Base-by-base conservation (phyloP, 2,113 vertebrate genomes). In the Lamprotornis superbus region DNA sequence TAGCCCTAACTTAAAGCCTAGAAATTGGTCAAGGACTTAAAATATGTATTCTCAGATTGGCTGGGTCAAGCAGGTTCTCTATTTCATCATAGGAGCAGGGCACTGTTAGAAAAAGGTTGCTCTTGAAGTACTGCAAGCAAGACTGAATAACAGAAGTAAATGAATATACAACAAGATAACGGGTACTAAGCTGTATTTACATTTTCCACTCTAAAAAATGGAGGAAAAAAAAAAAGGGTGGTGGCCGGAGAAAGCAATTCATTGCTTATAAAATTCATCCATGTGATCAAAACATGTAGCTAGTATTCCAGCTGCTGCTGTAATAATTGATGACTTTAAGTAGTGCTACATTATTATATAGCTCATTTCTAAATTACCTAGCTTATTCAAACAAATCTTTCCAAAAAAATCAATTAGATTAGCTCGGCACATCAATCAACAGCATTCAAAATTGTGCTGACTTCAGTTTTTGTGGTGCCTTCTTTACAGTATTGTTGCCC, bases 401-500 rank as follows among this genome's bases (percentile, higher is more conserved):
- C 50, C 31, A 90, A 96, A 92, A 73, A 28, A 82, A 76, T 87
- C 90, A 78, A 84, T 84, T 95, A 86, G 27, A 67, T 90, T 84
- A 87, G 53, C n/a, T 90, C 53, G 61, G 40, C 25, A 6, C 88
- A 87, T 94, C 90, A 75, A 95, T 93, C 93, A 94, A 46, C 64
- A 92, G 53, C 80, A 78, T 87, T 81, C n/a, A 74, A 71, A 86
- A 77, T 75, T 94, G 68, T 83, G 92, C 93, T 95, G 94, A 85
- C 69, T 87, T 87, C 40, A 86, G 80, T 60, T 93, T 93, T 93
- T 90, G 83, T 70, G 87, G 92, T 81, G 73, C 69, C 89, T 90
- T 92, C 83, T 94, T 82, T 80, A 55, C 68, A 90, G 59, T 78
- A 84, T 49, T 86, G 37, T 81, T 88, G 81, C 89, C 92, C 71